Base-by-base conservation (phyloP, 2,888 invertebrate species). In the Nemurella pictetii region DNA sequence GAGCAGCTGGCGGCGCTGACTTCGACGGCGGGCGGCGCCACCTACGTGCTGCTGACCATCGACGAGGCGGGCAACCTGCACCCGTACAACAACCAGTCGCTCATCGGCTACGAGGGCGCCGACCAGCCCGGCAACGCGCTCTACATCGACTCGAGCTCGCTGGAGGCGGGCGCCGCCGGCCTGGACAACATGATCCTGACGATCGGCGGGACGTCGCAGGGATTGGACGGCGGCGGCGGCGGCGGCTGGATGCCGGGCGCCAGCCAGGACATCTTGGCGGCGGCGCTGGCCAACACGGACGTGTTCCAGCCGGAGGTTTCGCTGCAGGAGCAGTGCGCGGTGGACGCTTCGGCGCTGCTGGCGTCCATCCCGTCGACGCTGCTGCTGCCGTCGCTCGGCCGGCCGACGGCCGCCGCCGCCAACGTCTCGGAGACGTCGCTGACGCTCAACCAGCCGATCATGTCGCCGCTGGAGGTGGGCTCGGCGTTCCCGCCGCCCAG, bases 401-500 rank as follows among this genome's bases (percentile, higher is more conserved):
- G 82, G 12, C 27, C 80, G n/a, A 55, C 87, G 89, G 92, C 85
- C 89, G 92, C 88, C 90, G 93, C 90, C 90, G 91, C 92, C 88
- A 91, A 91, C 84, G 95, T 95, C 0, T 93, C 94, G 2, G 96
- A 96, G 89, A 96, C 96, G 0, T 96, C 95, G 87, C 92, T 95
- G 3, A 93, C 94, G 15, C 91, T 96, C 25, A 93, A 95, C 88
- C 95, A 94, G 89, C 95, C 96, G 0, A 96, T 96, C 84, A 96
- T 96, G 96, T 95, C 96, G 0, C 94, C 96, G 0, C 90, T 95
- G 30, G 96, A 96, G 89, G 92, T 94, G 29, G 95, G 95, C 4
- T 86, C 86, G 9, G 26, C 82, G 3, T 82, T 82, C 82, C 82
- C 29, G 55, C 78, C 78, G 3, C 78, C 30, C 26, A 27, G 26